A percentile compares a stretch with the other conserved stretches of the same genome.
Evolutionary conservation across 1,140 invertebrate genomes (phyloP).

Genomic region (Drosophila saltans): DNA sequence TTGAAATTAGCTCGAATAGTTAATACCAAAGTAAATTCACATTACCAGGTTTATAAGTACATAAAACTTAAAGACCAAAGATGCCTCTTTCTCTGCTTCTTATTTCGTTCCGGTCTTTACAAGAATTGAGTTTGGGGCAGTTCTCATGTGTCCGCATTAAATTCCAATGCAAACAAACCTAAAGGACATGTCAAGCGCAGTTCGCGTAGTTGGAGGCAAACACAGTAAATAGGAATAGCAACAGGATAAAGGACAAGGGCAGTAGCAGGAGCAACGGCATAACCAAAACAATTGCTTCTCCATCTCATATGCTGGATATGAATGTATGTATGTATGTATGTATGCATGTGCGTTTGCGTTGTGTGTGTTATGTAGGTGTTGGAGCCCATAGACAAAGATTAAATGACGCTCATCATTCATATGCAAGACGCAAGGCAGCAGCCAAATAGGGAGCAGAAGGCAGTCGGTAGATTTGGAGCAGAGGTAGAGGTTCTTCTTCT

Average conservation of each 20-base stretch:
- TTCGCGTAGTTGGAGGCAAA: slow-evolving; percentile 60
- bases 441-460: not conserved
- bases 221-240: slow-evolving; percentile 9
- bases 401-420: slow-evolving; percentile 80
- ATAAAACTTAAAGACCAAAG: slow-evolving; percentile 67
- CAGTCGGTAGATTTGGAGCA: slow-evolving; percentile 16
- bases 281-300: slow-evolving; percentile 7
- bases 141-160: slow-evolving; percentile 49
- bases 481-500: not conserved
- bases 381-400: slow-evolving; percentile 78
- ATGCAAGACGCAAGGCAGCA: slow-evolving; percentile 50
- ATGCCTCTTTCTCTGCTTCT: slow-evolving; percentile 12
- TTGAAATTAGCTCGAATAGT: not conserved
- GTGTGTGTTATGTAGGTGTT: slow-evolving; percentile 59
- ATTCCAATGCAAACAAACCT: slow-evolving; percentile 75
- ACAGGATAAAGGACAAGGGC: slow-evolving; percentile 7
- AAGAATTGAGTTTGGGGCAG: slow-evolving; percentile 5
- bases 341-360: slow-evolving; percentile 1
- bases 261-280: not conserved
- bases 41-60: slow-evolving; percentile 59
- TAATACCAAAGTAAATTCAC: not conserved
- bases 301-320: slow-evolving; percentile 3
- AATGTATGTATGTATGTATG: slow-evolving; percentile 19
- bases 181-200: slow-evolving; percentile 79
- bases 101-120: slow-evolving; percentile 9